Base-by-base conservation (phyloP, 2,888 invertebrate genomes). In the Petrolisthes manimaculis region DNA sequence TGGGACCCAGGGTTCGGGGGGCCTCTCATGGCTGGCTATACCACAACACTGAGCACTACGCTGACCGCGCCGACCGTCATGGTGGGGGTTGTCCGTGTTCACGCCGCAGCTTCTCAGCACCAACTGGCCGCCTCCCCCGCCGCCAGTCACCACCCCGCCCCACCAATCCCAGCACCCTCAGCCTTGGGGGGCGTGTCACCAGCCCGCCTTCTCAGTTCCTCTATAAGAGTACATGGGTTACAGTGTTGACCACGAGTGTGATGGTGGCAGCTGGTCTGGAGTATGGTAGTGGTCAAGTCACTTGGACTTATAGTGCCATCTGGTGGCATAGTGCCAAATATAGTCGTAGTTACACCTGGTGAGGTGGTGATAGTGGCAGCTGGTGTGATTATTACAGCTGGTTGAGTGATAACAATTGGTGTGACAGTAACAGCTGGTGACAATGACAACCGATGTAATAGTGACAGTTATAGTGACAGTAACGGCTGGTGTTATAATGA, bases 1-100 rank as follows among this genome's bases (percentile, higher is more conserved):
- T 86, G 77, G 83, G 83, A 83, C 83, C 87, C 87, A 87, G 83
- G 87, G 87, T 79, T 87, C 87, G 78, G 83, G 74, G 87, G 87
- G 77, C 77, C 87, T 83, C 71, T 81, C 86, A 83, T 83, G 83
- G 83, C 81, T 56, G 81, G 75, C 86, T 81, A 87, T 79, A 79
- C 71, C 83, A 56, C 77, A 67, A 55, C 82, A 86, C 82, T 86
- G 67, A 83, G 69, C 87, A 83, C 79, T 71, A 55, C 87, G 79
- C 86, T 74, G 61, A 53, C 86, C 54, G 56, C 56, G 71, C 69
- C 80, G 80, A 71, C 54, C 81, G 82, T 82, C 86, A 67, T 86
- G 80, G 81, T 55, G 69, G 37, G 61, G 78, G 80, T 67, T 53
- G 87, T 79, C 87, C 83, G 87, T 87, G 83, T 87, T 83, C 77